These are phyloP conservation scores for Tenthredo scrophulariae DNA, from an alignment of 2,888 invertebrate species.

Conservation along the genomic window DNA sequence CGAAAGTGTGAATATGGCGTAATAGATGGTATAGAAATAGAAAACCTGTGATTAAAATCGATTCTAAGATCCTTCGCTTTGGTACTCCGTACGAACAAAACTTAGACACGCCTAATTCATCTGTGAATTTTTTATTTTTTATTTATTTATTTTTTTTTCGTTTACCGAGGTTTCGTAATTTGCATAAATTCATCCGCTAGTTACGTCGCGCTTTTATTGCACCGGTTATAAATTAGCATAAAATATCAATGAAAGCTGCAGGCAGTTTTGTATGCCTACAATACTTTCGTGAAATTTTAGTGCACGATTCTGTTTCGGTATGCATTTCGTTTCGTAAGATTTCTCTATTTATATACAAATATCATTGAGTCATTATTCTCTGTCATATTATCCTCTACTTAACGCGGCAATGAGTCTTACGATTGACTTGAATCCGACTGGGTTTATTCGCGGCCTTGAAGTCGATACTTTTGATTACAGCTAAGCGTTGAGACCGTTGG, in stretches of 20 bases:
- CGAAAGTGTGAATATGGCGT: not conserved
- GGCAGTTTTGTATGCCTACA: not conserved
- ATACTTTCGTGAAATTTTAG: not conserved
- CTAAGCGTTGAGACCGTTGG: constrained; percentile 1
- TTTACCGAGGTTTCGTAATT: not conserved
- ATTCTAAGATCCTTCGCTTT: not conserved
- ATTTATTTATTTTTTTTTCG: too few relatives aligned
- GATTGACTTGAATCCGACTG: not conserved
- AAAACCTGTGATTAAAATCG: not conserved
- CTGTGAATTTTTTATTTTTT: not conserved
- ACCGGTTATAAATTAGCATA: not conserved
- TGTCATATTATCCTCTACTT: not conserved
- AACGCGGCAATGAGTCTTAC: not conserved
- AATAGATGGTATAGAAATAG: not conserved
- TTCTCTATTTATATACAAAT: not conserved
- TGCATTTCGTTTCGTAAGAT: not conserved
- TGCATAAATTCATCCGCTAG: not conserved
- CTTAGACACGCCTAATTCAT: not conserved
- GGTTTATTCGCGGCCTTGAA: constrained; percentile 14
- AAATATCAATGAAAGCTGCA: constrained; percentile 1
- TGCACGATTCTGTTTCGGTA: not conserved
- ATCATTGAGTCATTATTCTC: not conserved
- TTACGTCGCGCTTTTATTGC: not conserved
- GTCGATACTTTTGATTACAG: constrained; percentile 30
- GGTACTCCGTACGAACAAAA: not conserved